phyloP scores from a whole-genome alignment of 2,113 vertebrate species.

The Anser brachyrhynchus region DNA sequence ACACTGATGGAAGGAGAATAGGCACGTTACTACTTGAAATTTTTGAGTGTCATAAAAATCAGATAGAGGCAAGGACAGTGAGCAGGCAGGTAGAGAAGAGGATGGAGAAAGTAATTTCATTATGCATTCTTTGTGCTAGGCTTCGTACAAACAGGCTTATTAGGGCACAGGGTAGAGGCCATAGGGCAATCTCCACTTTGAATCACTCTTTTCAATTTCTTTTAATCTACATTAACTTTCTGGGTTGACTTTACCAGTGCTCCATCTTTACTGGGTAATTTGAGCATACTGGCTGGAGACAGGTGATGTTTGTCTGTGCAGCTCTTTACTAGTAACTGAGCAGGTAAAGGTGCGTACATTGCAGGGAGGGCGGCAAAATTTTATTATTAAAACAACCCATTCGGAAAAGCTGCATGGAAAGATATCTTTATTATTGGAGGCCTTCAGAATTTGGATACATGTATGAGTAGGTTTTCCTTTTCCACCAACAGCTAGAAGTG shows the following conservation, averaged over 20 bases:
- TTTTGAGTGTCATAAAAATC: neutral
- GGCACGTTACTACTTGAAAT: neutral
- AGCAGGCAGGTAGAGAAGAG: neutral
- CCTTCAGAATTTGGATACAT: neutral
- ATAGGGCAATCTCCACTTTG: neutral
- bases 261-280: neutral
- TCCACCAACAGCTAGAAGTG: neutral
- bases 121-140: neutral
- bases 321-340: neutral
- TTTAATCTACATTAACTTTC: neutral
- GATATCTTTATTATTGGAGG: neutral
- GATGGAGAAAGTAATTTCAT: neutral
- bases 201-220: neutral
- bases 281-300: neutral
- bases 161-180: neutral
- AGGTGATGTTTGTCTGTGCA: neutral
- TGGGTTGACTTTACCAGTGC: neutral
- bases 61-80: neutral
- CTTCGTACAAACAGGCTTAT: neutral
- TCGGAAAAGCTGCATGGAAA: neutral
- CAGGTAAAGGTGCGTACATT: neutral
- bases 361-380: neutral
- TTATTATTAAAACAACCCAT: neutral
- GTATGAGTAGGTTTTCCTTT: neutral
- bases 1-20: fast-evolving